A percentile compares a stretch with the other conserved stretches of the same genome.
Conservation (phyloP, 2,113 vertebrate species). For the Petrocephalus zakoni region DNA sequence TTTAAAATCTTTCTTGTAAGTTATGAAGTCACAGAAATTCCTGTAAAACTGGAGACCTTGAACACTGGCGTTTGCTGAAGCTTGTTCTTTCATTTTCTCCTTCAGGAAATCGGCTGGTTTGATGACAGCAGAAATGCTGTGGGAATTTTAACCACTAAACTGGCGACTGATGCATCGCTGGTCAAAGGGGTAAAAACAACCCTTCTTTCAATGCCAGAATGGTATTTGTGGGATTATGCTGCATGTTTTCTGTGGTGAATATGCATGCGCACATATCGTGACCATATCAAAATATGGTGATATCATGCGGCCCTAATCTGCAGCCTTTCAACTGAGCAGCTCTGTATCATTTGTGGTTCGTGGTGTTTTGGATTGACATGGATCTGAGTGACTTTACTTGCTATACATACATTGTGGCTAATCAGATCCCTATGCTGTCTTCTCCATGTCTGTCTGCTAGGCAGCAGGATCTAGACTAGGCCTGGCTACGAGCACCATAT, state of each 20-base stretch:
- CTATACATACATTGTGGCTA: neutral
- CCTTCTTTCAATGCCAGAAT: slow-evolving; percentile 30
- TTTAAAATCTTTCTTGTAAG: neutral
- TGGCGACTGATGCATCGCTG: slow-evolving; percentile 68
- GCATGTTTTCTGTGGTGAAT: neutral
- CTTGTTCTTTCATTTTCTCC: slow-evolving; percentile 14
- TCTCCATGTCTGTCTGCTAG: slow-evolving; percentile 24
- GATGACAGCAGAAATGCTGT: slow-evolving; percentile 64
- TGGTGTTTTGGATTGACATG: neutral
- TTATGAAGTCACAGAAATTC: neutral
- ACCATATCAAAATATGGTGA: no score
- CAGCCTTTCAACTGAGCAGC: neutral
- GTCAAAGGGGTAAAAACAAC: slow-evolving; percentile 61
- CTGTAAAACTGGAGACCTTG: neutral
- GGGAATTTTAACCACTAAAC: slow-evolving; percentile 64
- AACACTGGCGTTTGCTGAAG: neutral
- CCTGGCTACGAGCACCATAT: slow-evolving; percentile 46
- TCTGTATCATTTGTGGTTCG: neutral
- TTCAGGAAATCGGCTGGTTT: slow-evolving; percentile 56
- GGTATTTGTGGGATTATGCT: slow-evolving; percentile 22
- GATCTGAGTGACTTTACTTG: neutral
- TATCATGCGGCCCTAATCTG: neutral
- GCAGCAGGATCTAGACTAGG: slow-evolving; percentile 55
- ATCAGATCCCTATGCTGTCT: neutral
- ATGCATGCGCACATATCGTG: no score